phyloP scores from a whole-genome alignment of 2,888 invertebrate genomes.

The Steinernema carpocapsae region DNA sequence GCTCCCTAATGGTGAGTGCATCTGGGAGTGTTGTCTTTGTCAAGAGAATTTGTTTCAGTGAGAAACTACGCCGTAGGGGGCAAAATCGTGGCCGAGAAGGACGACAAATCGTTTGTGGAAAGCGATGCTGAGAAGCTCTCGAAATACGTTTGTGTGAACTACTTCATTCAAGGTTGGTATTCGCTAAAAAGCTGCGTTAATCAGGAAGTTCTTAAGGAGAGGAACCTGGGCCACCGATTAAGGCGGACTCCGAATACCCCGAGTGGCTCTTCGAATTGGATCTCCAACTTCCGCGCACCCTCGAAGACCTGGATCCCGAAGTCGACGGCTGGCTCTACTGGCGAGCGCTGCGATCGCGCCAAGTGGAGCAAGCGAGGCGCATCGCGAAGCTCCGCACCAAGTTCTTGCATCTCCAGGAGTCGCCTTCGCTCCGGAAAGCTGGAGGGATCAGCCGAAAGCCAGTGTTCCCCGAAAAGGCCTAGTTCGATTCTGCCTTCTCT shows the following conservation, averaged over 20 bases:
- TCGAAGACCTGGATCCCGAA: slow-evolving; percentile 66
- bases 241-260: slow-evolving; percentile 71
- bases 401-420: slow-evolving; percentile 60
- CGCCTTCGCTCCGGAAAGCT: slow-evolving; percentile 41
- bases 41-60: neutral
- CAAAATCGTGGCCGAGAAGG: slow-evolving; percentile 53
- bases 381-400: slow-evolving; percentile 54
- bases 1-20: neutral
- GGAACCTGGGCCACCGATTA: slow-evolving; percentile 71
- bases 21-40: neutral
- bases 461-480: slow-evolving; percentile 15
- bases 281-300: slow-evolving; percentile 46
- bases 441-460: slow-evolving; percentile 27
- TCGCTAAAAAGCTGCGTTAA: neutral
- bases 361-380: slow-evolving; percentile 55
- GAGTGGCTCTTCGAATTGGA: slow-evolving; percentile 69
- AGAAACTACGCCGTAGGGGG: slow-evolving; percentile 38
- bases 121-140: slow-evolving; percentile 62
- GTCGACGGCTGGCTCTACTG: slow-evolving; percentile 65
- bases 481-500: neutral
- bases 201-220: slow-evolving; percentile 40
- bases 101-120: slow-evolving; percentile 64
- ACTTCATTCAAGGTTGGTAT: slow-evolving; percentile 56
- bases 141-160: slow-evolving; percentile 64
- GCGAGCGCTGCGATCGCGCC: slow-evolving; percentile 57